Evolutionary conservation across 2,888 invertebrate genomes (phyloP).

Genomic region (Tinea trinotella): DNA sequence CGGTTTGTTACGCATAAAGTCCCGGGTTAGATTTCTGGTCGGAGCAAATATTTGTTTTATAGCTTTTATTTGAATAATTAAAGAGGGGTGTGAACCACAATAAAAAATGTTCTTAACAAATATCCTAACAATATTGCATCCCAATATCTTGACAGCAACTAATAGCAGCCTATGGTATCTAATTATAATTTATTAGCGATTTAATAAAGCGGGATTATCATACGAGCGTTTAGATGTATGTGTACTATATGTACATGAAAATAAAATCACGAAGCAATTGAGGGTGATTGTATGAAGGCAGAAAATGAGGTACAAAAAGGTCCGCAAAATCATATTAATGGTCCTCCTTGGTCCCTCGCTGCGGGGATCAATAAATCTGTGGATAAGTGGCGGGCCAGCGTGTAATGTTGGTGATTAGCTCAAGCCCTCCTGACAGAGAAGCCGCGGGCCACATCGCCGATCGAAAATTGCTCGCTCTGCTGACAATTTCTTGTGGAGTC

Average conservation of each 20-base stretch:
- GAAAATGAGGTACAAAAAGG: conserved; percentile 36
- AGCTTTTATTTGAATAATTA: too few species aligned
- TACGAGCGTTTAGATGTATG: too few species aligned
- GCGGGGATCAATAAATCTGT: conserved; percentile 35
- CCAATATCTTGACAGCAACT: too few species aligned
- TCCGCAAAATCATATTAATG: conserved; percentile 37
- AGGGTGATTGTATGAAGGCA: neutral
- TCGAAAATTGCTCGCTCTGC: conserved; percentile 17
- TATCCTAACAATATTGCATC: too few species aligned
- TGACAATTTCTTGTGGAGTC: conserved; percentile 2
- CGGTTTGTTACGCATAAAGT: too few species aligned
- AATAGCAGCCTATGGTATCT: too few species aligned
- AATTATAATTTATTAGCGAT: too few species aligned
- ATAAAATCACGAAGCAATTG: conserved; percentile 5
- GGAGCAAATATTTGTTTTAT: too few species aligned
- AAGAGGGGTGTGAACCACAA: too few species aligned
- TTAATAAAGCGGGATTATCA: too few species aligned
- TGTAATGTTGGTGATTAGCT: conserved; percentile 19
- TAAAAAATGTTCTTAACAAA: too few species aligned
- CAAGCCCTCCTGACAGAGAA: conserved; percentile 3
- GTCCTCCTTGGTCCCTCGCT: conserved; percentile 26
- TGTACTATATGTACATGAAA: neutral
- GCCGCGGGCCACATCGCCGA: conserved; percentile 6
- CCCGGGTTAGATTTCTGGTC: too few species aligned
- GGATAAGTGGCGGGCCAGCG: conserved; percentile 16